Base-by-base conservation (phyloP, 2,113 vertebrate genomes). In the Paracanthobrama guichenoti region DNA sequence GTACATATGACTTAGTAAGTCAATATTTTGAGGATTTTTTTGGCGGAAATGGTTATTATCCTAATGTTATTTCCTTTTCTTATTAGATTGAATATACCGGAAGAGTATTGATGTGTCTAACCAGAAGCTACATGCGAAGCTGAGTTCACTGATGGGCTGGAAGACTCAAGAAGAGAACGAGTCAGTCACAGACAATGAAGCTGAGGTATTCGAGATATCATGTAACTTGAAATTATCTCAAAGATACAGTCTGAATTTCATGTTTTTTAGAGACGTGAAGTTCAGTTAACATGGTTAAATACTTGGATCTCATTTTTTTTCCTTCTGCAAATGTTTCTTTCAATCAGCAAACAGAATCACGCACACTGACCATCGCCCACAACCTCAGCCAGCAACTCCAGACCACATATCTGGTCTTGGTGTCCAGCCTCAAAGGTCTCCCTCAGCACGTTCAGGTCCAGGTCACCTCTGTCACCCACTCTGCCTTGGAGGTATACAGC, bases 301-400 rank as follows among this genome's bases (percentile, higher is more conserved):
- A 67, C 24, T 35, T 20, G 18, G 53, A 55, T 10, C 22, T 53
- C 83, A 86, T 87, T 9, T 66, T 39, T 12, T 1, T 20, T n/a
- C n/a, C 46, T 5, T 28, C 7, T 31, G 31, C 13, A 44, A 42
- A 60, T 53, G 4, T 42, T 64, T 86, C 79, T 62, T 82, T 31
- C 39, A 0, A 3, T 84, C 66, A 99, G 97, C 90, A 91, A 8
- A 95, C 97, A 0, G 98, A 99, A 87, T 97, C 96, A 14, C 95
- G 90, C 80, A 97, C 96, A 73, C 90, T 99, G 77, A 88, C 91
- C 66, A 92, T 98, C 75, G 95, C 96, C 6, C 92, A 82, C 4
- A 95, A 90, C 88, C 94, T 98, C 90, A 96, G 95, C 22, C 95
- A 96, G 86, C 96, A 97, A 93, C 96, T 99, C 50, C 97, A 98